A percentile compares a stretch with the other conserved stretches of the same genome.
These are phyloP conservation scores for Gerris lacustris DNA, from an alignment of 2,888 invertebrate species.

Conservation along the genomic window DNA sequence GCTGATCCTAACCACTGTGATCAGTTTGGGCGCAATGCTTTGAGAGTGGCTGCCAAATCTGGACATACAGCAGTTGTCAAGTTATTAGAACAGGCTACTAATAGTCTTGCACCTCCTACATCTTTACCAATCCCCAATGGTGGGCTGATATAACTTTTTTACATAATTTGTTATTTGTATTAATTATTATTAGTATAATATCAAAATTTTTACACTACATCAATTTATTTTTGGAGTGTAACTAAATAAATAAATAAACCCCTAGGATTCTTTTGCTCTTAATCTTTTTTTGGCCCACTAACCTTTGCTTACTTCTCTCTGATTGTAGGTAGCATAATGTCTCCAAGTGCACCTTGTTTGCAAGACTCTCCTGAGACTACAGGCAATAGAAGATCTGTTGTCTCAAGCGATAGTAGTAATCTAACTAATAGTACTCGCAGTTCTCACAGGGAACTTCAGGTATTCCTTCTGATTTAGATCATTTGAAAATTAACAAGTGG, in stretches of 20 bases:
- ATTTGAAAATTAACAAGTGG: not conserved
- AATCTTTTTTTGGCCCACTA: not conserved
- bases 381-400: conserved; percentile 30
- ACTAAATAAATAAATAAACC: too few relatives aligned
- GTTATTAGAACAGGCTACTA: conserved; percentile 52
- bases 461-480: conserved; percentile 9
- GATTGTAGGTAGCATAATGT: conserved; percentile 23
- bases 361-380: conserved; percentile 35
- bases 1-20: conserved; percentile 77
- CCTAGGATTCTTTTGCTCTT: too few relatives aligned
- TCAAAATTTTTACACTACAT: too few relatives aligned
- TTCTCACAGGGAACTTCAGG: conserved; percentile 38
- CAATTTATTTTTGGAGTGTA: too few relatives aligned
- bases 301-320: not conserved
- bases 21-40: conserved; percentile 73
- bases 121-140: conserved; percentile 35
- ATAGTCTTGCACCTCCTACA: conserved; percentile 34
- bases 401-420: conserved; percentile 65
- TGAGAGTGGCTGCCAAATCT: conserved; percentile 80
- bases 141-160: conserved; percentile 25
- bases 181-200: too few relatives aligned
- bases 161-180: too few relatives aligned
- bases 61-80: conserved; percentile 77
- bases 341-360: conserved; percentile 28
- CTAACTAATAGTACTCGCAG: conserved; percentile 57